phyloP scores from a whole-genome alignment of 1,140 invertebrate genomes.

The Diploscapter pachys region DNA sequence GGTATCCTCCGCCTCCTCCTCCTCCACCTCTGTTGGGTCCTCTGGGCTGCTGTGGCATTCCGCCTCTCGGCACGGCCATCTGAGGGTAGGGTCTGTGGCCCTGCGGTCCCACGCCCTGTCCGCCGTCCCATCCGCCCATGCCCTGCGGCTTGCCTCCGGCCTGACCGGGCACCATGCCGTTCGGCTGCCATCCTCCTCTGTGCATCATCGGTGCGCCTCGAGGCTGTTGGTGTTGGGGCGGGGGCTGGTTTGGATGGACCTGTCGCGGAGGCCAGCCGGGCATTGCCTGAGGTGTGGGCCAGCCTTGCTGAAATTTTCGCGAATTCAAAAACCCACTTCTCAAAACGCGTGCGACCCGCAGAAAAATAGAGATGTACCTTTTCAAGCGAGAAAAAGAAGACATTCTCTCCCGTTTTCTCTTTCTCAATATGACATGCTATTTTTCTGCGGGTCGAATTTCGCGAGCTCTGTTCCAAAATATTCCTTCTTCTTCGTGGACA shows the following conservation, averaged over 20 bases:
- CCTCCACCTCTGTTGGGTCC: constrained; percentile 20
- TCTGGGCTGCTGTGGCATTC: constrained; percentile 7
- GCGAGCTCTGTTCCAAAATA: not conserved
- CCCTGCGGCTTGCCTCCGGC: not conserved
- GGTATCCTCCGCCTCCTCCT: constrained; percentile 24
- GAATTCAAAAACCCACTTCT: no score
- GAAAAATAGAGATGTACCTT: no score
- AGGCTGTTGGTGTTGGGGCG: not conserved
- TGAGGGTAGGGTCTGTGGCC: not conserved
- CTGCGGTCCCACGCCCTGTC: constrained; percentile 6
- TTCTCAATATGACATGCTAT: no score
- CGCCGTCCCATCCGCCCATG: constrained; percentile 8
- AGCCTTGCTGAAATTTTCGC: no score
- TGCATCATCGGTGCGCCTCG: constrained; percentile 6
- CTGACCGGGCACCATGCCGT: not conserved
- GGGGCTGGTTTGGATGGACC: no score
- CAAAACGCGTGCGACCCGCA: no score
- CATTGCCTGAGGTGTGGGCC: no score
- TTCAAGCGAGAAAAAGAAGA: no score
- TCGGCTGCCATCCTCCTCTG: not conserved
- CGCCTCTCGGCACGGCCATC: constrained; percentile 1
- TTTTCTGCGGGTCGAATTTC: no score
- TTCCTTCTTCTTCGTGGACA: not conserved
- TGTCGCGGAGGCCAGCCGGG: not conserved
- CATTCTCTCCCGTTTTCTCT: no score